Evolutionary conservation across 2,888 invertebrate species (phyloP), one percentile per base, ranked within the genome.

Genomic region (Ptilodon capucinus): DNA sequence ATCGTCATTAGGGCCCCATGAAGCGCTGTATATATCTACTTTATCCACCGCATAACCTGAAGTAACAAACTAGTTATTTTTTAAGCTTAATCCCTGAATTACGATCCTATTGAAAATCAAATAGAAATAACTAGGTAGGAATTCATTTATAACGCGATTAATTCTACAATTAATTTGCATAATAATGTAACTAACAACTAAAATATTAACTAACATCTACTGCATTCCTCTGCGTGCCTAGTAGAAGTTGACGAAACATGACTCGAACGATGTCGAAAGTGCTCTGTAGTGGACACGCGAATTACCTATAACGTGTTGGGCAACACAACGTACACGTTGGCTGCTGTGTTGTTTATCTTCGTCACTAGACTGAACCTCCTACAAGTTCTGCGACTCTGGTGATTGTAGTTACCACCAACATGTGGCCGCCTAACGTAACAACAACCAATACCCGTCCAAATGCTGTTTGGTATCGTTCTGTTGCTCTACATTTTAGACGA

Each of bases 1-100:
- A 75, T 98, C 95, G 74, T 98, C 98, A 64, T 94, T 95, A 6
- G 98, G 98, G 4, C 98, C 98, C 98, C 98, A 98, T 21, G 97
- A 97, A 38, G 97, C 96, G 65, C 97, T 97, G 84, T 96, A 97
- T 60, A 98, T 95, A 76, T 98, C 97, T n/a, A 96, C 94, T 70
- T 95, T 92, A 58, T 95, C 92, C 62, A 93, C 90, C 14, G 95
- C 95, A 79, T 93, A 95, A 8, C 87, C 91, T 91, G 47, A 5
- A 25, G 65, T 34, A 25, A 32, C 42, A 32, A 14, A 40, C 36
- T 0, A 17, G 11, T 3, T 9, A 25, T 25, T 25, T 25, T 9
- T 8, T 25, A 2, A n/a, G n/a, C n/a, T n/a, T n/a, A n/a, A n/a
- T n/a, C n/a, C n/a, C n/a, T n/a, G n/a, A n/a, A n/a, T n/a, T n/a